Base-by-base conservation (phyloP, 2,113 vertebrate genomes). In the Perognathus longimembris region DNA sequence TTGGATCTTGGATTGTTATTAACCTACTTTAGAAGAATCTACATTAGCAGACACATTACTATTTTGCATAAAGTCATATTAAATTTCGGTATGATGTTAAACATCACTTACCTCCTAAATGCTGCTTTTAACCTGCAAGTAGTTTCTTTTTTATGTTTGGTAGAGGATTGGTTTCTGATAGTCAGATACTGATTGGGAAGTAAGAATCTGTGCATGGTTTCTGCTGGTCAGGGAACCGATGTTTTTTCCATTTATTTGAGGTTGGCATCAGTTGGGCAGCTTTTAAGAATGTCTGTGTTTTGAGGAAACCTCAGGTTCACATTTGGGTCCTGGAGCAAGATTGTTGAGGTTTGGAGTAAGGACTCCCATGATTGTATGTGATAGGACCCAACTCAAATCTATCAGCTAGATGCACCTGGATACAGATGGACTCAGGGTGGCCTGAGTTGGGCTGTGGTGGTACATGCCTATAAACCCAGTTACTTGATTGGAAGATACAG, bases 61-160 rank as follows among this genome's bases (percentile, higher is more conserved):
- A 97, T 98, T 98, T 98, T 98, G 96, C 97, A 98, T 97, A 98
- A 98, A 97, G 96, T 97, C 97, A 98, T 98, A 98, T 98, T 98
- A 98, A 98, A 97, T 98, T 98, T 98, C 97, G 97, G 97, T 97
- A 97, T 96, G 97, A 98, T 98, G 97, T 98, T 97, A 97, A 98
- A 97, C 97, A 98, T 98, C 96, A 97, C 97, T 98, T 98, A 97
- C 96, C 96, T 87, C 96, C 93, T 96, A 97, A 98, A 98, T 97
- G 96, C 91, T 96, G 93, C 97, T 98, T 98, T 98, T 98, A 98
- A 97, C 96, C 90, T 97, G 93, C 63, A 96, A 97, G 85, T 96
- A 96, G 95, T 93, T 96, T 96, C 94, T 97, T 97, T 97, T 97
- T 92, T 97, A 85, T 94, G 97, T 97, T 96, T 97, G 96, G 96